A percentile compares a stretch with the other conserved stretches of the same genome.
Evolutionary conservation across 2,888 invertebrate genomes (phyloP).

Genomic region (Neoitamus cyanurus): DNA sequence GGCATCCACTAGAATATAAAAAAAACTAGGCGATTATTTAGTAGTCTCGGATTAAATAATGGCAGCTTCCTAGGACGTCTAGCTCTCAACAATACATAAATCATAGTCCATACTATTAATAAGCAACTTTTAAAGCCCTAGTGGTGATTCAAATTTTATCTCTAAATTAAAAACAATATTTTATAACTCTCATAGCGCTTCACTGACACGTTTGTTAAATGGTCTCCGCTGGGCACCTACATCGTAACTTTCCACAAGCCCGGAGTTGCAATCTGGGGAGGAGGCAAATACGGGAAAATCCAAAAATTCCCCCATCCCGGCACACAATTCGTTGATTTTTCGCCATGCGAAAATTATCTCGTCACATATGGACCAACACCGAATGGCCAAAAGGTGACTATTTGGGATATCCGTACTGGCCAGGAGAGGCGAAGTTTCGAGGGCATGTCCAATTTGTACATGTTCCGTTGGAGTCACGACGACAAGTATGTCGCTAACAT

Average conservation of each 20-base stretch:
- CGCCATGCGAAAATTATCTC: conserved; percentile 96
- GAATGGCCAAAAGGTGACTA: conserved; percentile 82
- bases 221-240: conserved; percentile 98
- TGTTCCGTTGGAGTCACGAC: conserved; percentile 97
- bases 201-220: conserved; percentile 95
- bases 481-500: conserved; percentile 94
- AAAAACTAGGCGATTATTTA: too few relatives aligned
- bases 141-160: too few relatives aligned
- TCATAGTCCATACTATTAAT: too few relatives aligned
- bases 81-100: too few relatives aligned
- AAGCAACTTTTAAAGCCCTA: too few relatives aligned
- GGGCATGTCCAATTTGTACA: conserved; percentile 87
- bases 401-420: conserved; percentile 98
- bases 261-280: conserved; percentile 98
- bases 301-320: conserved; percentile 90
- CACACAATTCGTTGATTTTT: conserved; percentile 96
- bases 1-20: too few relatives aligned
- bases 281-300: conserved; percentile 90
- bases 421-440: conserved; percentile 93
- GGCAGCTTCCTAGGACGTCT: too few relatives aligned
- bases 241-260: conserved; percentile 95
- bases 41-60: too few relatives aligned
- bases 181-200: conserved; percentile 74
- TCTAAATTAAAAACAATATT: neutral
- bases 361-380: conserved; percentile 93